A percentile compares a stretch with the other conserved stretches of the same genome.
phyloP scores from a whole-genome alignment of 2,888 invertebrate species.

The Vesta saturnalis region DNA sequence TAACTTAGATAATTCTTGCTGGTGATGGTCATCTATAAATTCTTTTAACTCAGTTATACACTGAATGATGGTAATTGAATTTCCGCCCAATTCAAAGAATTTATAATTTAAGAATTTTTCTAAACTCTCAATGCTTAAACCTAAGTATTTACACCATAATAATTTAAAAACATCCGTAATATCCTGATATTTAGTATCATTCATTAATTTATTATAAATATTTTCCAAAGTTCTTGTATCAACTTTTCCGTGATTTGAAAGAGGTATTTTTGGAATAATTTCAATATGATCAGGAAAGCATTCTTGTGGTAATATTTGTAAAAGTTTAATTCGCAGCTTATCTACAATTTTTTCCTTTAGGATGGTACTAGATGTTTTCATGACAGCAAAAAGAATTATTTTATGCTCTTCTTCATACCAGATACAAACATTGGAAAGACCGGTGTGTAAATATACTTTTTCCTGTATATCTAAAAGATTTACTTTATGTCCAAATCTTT shows the following conservation, averaged over 20 bases:
- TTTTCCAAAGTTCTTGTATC: conserved; percentile 63
- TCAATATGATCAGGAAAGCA: conserved; percentile 71
- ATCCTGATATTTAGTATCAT: conserved; percentile 34
- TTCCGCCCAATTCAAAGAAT: conserved; percentile 74
- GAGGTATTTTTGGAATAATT: conserved; percentile 68
- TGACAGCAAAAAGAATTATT: conserved; percentile 65
- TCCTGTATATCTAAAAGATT: conserved; percentile 69
- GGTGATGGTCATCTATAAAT: conserved; percentile 60
- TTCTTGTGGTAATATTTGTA: conserved; percentile 56
- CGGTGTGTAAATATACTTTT: conserved; percentile 61
- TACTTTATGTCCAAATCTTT: conserved; percentile 80
- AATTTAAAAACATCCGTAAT: conserved; percentile 48
- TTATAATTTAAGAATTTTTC: conserved; percentile 54
- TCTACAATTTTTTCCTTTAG: conserved; percentile 49
- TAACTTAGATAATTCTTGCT: conserved; percentile 64
- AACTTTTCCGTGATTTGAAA: conserved; percentile 77
- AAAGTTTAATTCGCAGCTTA: conserved; percentile 52
- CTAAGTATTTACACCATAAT: conserved; percentile 52
- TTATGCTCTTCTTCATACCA: conserved; percentile 65
- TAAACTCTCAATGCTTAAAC: conserved; percentile 52
- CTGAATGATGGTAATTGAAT: conserved; percentile 75
- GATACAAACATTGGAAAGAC: conserved; percentile 66
- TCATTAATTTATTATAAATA: conserved; percentile 52
- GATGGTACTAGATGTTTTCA: conserved; percentile 43
- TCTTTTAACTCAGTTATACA: conserved; percentile 69